Base-by-base conservation (phyloP, 2,797 vertebrate species). In the Karalla daura region DNA sequence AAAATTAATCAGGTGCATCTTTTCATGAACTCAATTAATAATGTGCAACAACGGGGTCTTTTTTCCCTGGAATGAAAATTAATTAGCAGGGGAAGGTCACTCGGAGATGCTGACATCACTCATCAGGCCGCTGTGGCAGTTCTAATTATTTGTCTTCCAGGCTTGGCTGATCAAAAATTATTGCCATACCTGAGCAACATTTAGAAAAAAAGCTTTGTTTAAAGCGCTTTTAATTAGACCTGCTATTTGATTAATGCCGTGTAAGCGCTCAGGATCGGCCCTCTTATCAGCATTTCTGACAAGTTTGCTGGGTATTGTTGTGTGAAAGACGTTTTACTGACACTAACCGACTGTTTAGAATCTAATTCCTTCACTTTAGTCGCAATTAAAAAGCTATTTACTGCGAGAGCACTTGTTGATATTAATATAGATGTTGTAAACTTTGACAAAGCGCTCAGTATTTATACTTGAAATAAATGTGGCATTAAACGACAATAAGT, bases 71-170 rank as follows among this genome's bases (percentile, higher is more conserved):
- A 96, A 99, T 97, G 97, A 98, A 97, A 99, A 99, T 99, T 98
- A 99, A 99, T 99, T 99, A 99, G 97, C 97, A 95, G 95, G 96
- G 96, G 97, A 99, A 99, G 98, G 98, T 99, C 98, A 99, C 95
- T 96, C 91, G 91, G 95, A 98, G 96, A 98, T 95, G 95, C 96
- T 98, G 96, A 98, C 97, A 99, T 99, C 97, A 98, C 96, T 98
- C 97, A 99, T 98, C 98, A 98, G 95, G 96, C 96, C 95, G 94
- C 95, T 93, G 93, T 98, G 97, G 97, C 97, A 99, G 94, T 96
- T 99, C 97, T 98, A 98, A 99, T 99, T 99, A 99, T 99, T 99
- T 99, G 98, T 99, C 97, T 99, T 99, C 96, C 95, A 99, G 97
- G 98, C 97, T 98, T 98, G 97, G 96, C 95, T 99, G 98, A 99